These are phyloP conservation scores for Brachyopa scutellaris DNA, from an alignment of 2,888 invertebrate genomes.

Conservation along the genomic window DNA sequence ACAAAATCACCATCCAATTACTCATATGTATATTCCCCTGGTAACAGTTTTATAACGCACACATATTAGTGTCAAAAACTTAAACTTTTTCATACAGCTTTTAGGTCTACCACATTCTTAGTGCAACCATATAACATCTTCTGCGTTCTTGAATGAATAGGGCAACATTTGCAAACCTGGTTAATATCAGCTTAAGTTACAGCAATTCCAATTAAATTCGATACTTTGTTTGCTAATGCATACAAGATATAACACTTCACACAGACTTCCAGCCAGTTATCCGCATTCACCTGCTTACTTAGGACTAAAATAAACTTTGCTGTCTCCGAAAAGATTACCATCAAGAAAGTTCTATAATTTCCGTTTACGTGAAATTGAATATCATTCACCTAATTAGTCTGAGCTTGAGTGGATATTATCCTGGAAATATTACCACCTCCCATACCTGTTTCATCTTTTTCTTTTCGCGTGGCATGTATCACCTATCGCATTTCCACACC, in stretches of 20 bases:
- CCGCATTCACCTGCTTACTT: neutral
- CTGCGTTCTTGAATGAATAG: too few relatives aligned
- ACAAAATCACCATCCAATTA: too few relatives aligned
- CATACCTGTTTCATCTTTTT: neutral
- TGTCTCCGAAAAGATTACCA: conserved; percentile 3
- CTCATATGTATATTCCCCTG: too few relatives aligned
- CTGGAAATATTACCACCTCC: conserved; percentile 30
- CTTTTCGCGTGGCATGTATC: neutral
- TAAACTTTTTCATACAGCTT: too few relatives aligned
- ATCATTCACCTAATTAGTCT: conserved; percentile 48
- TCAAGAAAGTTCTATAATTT: conserved; percentile 18
- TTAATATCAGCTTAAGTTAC: neutral
- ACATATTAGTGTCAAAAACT: too few relatives aligned
- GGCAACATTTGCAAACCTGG: too few relatives aligned
- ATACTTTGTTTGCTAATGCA: too few relatives aligned
- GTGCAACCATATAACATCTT: too few relatives aligned
- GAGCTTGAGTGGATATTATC: conserved; percentile 32
- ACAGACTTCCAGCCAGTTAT: neutral
- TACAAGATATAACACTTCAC: neutral
- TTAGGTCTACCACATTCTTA: too few relatives aligned
- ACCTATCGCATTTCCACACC: conserved; percentile 2
- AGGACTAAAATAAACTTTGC: conserved; percentile 3
- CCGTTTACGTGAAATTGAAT: conserved; percentile 42
- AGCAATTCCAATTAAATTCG: neutral
- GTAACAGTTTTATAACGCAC: too few relatives aligned